A percentile compares a stretch with the other conserved stretches of the same genome.
Conservation (phyloP, 2,888 invertebrate species). For the Nomada goodeniana region DNA sequence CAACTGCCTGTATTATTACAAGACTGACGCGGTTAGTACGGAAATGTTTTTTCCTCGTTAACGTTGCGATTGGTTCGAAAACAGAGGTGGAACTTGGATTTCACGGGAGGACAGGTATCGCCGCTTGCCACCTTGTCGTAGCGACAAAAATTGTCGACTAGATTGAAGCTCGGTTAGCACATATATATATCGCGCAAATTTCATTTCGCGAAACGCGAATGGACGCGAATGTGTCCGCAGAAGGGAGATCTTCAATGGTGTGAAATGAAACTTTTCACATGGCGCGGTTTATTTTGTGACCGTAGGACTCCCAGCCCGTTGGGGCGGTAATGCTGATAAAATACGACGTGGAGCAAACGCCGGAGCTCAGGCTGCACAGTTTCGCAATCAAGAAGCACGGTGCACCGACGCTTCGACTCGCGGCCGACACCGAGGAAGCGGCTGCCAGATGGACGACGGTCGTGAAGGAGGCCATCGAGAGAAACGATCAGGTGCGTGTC, state of each 20-base stretch:
- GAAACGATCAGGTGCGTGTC: conserved; percentile 87
- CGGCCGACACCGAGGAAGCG: conserved; percentile 91
- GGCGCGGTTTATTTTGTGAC: background rate
- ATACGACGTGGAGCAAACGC: conserved; percentile 89
- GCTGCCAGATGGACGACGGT: conserved; percentile 91
- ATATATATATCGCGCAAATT: too few relatives aligned
- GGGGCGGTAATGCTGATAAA: conserved; percentile 95
- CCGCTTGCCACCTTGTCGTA: too few relatives aligned
- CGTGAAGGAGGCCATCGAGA: conserved; percentile 91
- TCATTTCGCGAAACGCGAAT: too few relatives aligned
- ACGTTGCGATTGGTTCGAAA: background rate
- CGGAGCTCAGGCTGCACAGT: conserved; percentile 89
- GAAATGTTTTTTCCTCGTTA: background rate
- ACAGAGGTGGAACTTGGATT: too few relatives aligned
- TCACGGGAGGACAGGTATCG: too few relatives aligned
- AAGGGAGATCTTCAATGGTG: too few relatives aligned
- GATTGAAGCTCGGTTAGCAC: too few relatives aligned
- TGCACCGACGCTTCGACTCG: conserved; percentile 90
- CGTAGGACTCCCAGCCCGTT: conserved; percentile 93
- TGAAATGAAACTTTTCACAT: too few relatives aligned
- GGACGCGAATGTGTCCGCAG: too few relatives aligned
- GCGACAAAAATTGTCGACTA: too few relatives aligned
- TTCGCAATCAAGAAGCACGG: conserved; percentile 90
- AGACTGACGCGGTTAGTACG: conserved; percentile 92
- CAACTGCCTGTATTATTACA: conserved; percentile 97